phyloP scores from a whole-genome alignment of 2,888 invertebrate species.

The Ectobius pallidus region DNA sequence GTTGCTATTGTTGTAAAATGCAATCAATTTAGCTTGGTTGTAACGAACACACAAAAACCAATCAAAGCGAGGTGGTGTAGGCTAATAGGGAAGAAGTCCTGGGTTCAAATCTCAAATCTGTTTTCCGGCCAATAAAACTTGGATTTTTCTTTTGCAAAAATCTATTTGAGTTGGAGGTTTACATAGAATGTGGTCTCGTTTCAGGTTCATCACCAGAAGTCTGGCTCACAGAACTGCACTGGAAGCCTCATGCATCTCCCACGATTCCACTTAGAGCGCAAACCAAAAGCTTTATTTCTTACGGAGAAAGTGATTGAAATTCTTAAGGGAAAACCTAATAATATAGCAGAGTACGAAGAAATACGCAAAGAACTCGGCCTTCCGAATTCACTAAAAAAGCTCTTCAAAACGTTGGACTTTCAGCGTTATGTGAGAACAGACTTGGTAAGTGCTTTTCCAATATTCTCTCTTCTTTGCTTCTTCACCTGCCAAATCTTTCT shows the following conservation, averaged over 20 bases:
- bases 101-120: too few species aligned
- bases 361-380: slow-evolving; percentile 58
- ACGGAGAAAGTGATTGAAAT: slow-evolving; percentile 62
- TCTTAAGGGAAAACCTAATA: slow-evolving; percentile 61
- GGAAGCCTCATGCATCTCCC: slow-evolving; percentile 66
- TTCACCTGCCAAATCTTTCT: too few species aligned
- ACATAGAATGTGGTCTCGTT: too few species aligned
- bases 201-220: slow-evolving; percentile 58
- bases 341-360: slow-evolving; percentile 59
- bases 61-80: too few species aligned
- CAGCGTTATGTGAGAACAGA: slow-evolving; percentile 60
- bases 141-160: too few species aligned
- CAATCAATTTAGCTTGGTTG: too few species aligned
- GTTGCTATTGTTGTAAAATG: too few species aligned
- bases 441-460: slow-evolving; percentile 54
- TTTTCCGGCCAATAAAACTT: too few species aligned
- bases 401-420: slow-evolving; percentile 61
- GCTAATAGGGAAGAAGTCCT: too few species aligned
- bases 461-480: too few species aligned
- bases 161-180: too few species aligned
- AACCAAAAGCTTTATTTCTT: slow-evolving; percentile 60
- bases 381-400: slow-evolving; percentile 56
- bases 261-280: slow-evolving; percentile 65
- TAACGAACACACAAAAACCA: too few species aligned
- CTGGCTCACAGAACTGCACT: slow-evolving; percentile 53